Percentiles rank a stretch among this genome's conserved stretches.
These are phyloP conservation scores for Cyaniris semiargus DNA, from an alignment of 2,888 invertebrate genomes.

Conservation along the genomic window DNA sequence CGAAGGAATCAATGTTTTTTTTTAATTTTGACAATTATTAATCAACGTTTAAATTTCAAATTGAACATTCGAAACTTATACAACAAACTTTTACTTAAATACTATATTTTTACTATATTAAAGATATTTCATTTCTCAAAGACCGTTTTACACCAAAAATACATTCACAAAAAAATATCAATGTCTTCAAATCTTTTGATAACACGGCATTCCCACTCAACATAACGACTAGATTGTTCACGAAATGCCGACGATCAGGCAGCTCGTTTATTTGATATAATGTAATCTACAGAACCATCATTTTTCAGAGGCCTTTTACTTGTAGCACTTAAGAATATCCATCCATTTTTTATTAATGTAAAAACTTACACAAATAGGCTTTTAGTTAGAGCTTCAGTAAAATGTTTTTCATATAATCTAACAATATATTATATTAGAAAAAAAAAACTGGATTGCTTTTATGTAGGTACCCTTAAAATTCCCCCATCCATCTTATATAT, in stretches of 20 bases:
- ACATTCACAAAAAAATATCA: not conserved
- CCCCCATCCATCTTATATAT: too few species aligned
- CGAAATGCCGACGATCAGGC: not conserved
- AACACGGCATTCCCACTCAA: not conserved
- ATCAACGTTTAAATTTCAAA: too few species aligned
- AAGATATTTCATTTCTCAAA: not conserved
- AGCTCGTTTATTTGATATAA: constrained; percentile 6
- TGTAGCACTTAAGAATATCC: not conserved
- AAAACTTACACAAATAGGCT: not conserved
- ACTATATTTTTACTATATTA: too few species aligned
- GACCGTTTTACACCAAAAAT: not conserved
- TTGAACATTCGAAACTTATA: too few species aligned
- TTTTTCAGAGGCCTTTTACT: not conserved
- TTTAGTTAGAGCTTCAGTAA: not conserved
- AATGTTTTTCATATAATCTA: not conserved
- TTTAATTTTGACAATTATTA: too few species aligned
- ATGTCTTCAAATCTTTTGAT: not conserved
- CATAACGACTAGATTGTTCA: not conserved
- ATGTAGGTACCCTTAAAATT: too few species aligned
- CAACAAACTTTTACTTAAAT: too few species aligned
- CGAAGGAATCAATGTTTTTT: too few species aligned
- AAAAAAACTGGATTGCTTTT: too few species aligned
- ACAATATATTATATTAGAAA: too few species aligned
- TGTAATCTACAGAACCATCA: not conserved
- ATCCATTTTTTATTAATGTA: not conserved